A percentile compares a stretch with the other conserved stretches of the same genome.
Conservation (phyloP, 2,113 vertebrate genomes). For the Cynocephalus volans region DNA sequence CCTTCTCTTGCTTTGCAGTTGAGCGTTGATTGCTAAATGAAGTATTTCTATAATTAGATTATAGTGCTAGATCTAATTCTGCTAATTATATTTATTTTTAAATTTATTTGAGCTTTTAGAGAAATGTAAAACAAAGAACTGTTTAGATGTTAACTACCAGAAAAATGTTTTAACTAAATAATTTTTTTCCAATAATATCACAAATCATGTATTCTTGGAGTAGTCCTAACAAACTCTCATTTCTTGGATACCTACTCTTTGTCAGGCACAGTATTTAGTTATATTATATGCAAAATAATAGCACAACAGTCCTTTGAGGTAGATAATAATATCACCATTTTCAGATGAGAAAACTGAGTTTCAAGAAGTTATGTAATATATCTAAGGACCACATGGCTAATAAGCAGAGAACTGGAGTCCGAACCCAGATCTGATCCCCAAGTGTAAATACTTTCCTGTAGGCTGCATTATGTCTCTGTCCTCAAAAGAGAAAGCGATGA, state of each 20-base stretch:
- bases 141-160: not conserved
- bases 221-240: not conserved
- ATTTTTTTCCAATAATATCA: not conserved
- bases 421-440: conserved; percentile 63
- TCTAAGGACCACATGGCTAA: not conserved
- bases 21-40: not conserved
- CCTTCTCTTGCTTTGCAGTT: not conserved
- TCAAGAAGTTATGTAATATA: not conserved
- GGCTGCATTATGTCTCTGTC: not conserved
- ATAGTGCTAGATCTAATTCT: not conserved
- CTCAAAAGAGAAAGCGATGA: conserved; percentile 23
- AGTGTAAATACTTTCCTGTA: not conserved
- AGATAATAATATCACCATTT: conserved; percentile 15
- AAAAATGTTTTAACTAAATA: not conserved
- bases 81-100: not conserved
- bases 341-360: conserved; percentile 70
- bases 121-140: conserved; percentile 50
- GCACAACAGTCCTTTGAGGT: not conserved
- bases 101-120: conserved; percentile 55
- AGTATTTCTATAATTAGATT: conserved; percentile 4
- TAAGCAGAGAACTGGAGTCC: conserved; percentile 52
- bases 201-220: not conserved
- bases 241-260: conserved; percentile 28
- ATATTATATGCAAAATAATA: not conserved
- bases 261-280: not conserved